Base-by-base conservation (phyloP, 2,888 invertebrate genomes). In the Drosophila niveifrons region DNA sequence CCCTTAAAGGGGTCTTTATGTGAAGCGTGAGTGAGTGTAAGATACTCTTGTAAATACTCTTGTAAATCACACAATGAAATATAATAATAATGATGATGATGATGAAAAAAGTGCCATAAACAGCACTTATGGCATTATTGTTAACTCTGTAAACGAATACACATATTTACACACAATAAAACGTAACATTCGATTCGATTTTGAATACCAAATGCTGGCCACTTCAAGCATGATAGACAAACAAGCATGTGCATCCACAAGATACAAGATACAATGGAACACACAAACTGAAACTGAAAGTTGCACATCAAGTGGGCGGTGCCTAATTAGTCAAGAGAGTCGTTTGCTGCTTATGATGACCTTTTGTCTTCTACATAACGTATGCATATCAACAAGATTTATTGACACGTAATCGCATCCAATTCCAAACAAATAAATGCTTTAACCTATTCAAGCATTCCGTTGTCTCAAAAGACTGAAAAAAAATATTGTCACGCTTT, bases 251-350 rank as follows among this genome's bases (percentile, higher is more conserved):
- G 67, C 48, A 63, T 63, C 59, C 39, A 51, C 44, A 28, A 61
- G 59, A 70, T 70, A 52, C 63, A 72, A 47, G n/a, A n/a, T n/a
- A n/a, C n/a, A n/a, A n/a, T n/a, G n/a, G n/a, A n/a, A n/a, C n/a
- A n/a, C n/a, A n/a, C n/a, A n/a, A n/a, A n/a, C n/a, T 23, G 66
- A 66, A 72, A 72, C 64, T 6, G 74, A 78, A 73, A 78, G 78
- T 78, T 74, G 46, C 13, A 15, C 44, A 52, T 34, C 17, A 64
- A 53, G 88, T 87, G 82, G 83, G 86, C 82, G 85, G 53, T 62
- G 51, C 58, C 69, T 82, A 75, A 79, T 75, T 78, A 84, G 73
- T 52, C 57, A n/a, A n/a, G 39, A 13, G 18, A 51, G 52, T 47
- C 44, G 59, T 44, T 50, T 55, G 43, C 55, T 18, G 53, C 58